phyloP scores from a whole-genome alignment of 2,797 vertebrate species.

The Chiropotes sagulatus region DNA sequence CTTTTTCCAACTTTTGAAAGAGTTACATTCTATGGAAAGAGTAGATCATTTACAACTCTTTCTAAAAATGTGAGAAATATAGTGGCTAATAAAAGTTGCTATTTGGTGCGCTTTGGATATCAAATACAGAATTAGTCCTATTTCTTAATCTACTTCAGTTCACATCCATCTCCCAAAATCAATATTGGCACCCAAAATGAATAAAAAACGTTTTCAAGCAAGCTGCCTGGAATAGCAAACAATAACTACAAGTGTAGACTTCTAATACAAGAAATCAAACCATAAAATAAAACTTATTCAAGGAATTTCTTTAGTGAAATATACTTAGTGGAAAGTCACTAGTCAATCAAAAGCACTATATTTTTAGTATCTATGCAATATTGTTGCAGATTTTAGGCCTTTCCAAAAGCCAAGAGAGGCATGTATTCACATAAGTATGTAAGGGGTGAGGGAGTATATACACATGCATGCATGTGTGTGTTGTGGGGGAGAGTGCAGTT shows the following conservation, averaged over 20 bases:
- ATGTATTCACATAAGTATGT: background rate
- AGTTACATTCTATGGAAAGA: background rate
- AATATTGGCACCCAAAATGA: background rate
- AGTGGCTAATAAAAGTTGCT: background rate
- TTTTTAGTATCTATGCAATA: background rate
- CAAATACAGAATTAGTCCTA: background rate
- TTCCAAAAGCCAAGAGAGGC: background rate
- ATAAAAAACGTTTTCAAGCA: background rate
- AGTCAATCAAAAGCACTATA: background rate
- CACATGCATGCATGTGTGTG: too few species aligned
- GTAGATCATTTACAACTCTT: background rate
- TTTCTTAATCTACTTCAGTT: slow-evolving; percentile 12
- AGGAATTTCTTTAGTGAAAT: slow-evolving; percentile 40
- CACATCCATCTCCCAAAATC: background rate
- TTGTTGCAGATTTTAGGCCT: background rate
- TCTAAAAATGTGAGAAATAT: background rate
- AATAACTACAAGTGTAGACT: slow-evolving; percentile 21
- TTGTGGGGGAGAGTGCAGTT: background rate
- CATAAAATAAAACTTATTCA: background rate
- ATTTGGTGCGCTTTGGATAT: background rate
- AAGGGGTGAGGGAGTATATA: background rate
- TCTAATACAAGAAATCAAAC: slow-evolving; percentile 5
- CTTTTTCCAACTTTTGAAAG: background rate
- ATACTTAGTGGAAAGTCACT: background rate
- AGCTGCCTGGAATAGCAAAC: background rate